Evolutionary conservation across 2,113 vertebrate genomes (phyloP), one percentile per base, ranked within the genome.

Genomic region (Syngnathoides biaculeatus): DNA sequence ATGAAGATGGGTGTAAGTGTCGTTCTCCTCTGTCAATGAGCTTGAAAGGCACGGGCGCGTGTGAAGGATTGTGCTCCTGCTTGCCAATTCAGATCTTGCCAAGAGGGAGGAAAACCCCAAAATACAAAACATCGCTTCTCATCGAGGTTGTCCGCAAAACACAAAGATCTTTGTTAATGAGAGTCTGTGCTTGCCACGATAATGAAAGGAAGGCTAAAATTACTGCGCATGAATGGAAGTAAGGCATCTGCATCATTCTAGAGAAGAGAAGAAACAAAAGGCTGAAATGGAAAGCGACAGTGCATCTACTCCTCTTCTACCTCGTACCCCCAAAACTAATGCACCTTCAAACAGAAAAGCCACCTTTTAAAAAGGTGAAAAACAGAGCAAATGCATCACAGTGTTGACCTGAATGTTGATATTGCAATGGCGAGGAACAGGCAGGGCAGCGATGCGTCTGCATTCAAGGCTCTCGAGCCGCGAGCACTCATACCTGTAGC

Each of bases 401-500:
- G 90, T 27, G 87, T 84, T 42, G 89, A 87, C 75, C 86, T 85
- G 76, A 89, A 81, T 68, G 89, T 80, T 55, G 85, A 91, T 80
- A 86, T 79, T 63, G 92, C 27, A 39, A 92, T 63, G 67, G 85
- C 56, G 24, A 95, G 76, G 71, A 90, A 87, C 79, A 91, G 81
- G 62, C 83, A 88, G 27, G 91, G 19, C 12, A 84, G 80, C 72
- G 85, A 87, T 75, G 79, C 42, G 48, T 56, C 89, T n/a, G 73
- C 66, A 50, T 85, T 69, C 65, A 90, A 80, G 15, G 91, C 90
- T n/a, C 85, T 84, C 8, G 93, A 95, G 65, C 95, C 96, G 64
- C 89, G 92, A 56, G 94, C 95, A 56, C 94, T 94, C 94, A 94
- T 94, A 93, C 90, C 96, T 98, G 88, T 1, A 88, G 90, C 17